Evolutionary conservation across 1,140 invertebrate genomes (phyloP), one percentile per base, ranked within the genome.

Genomic region (Zaprionus ornatus): DNA sequence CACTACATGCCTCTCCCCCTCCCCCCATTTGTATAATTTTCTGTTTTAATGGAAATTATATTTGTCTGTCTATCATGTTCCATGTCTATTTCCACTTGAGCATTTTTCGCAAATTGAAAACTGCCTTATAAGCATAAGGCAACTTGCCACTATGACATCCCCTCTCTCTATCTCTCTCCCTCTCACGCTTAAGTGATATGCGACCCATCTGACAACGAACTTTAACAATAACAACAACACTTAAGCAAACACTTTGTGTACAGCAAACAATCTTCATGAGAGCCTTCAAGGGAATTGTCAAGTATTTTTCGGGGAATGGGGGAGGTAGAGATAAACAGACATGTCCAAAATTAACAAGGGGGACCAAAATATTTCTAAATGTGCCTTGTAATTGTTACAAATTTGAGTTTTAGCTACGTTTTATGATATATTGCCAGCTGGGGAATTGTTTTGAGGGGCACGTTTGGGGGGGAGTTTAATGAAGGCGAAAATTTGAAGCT

Each of bases 311-410:
- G 35, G 3, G 35, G 35, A 4, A 10, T 32, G 35, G 35, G 7
- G 12, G 40, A 7, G 40, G 40, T 7, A n/a, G 2, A 17, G 7
- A 45, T 45, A 45, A 45, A 45, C 40, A 45, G 40, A 45, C 19
- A 45, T 45, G 40, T 19, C 7, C 7, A 45, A 45, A 45, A 45
- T 45, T 45, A 45, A 45, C 40, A 45, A 17, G 40, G 40, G n/a
- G 7, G n/a, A 0, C 3, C 1, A 17, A 21, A 54, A 48, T 45
- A 45, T 25, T 35, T 52, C n/a, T 1, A 56, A 50, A 52, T 69
- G 66, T 54, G 42, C 29, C 37, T 70, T 70, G 59, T 70, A 70
- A 74, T 74, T 74, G 59, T 63, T 70, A 29, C 35, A 63, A 74
- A 74, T 70, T 70, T 70, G 59, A 56, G 37, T 61, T 74, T 69